A percentile compares a stretch with the other conserved stretches of the same genome.
Evolutionary conservation across 2,888 invertebrate genomes (phyloP).

Genomic region (Melipona bicolor): DNA sequence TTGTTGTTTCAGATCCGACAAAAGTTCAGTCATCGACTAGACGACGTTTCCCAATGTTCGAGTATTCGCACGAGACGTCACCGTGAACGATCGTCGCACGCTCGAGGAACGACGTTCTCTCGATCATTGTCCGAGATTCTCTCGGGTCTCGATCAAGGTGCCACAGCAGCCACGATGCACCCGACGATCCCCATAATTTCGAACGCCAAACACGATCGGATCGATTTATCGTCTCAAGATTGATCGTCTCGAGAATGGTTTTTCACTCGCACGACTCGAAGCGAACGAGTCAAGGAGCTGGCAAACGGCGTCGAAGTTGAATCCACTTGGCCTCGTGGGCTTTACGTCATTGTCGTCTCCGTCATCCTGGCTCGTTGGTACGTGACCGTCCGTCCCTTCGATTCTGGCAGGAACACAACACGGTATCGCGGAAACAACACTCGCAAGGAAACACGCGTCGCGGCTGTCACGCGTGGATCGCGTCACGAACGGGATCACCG

Average conservation of each 20-base stretch:
- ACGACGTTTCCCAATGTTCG: conserved; percentile 10
- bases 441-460: conserved; percentile 6
- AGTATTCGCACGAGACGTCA: conserved; percentile 19
- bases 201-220: not conserved
- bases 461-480: conserved; percentile 20
- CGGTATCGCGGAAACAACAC: conserved; percentile 20
- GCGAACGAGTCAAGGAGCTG: not conserved
- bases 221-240: not conserved
- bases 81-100: conserved; percentile 20
- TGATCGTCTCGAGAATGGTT: not conserved
- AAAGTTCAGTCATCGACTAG: conserved; percentile 40
- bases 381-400: conserved; percentile 44
- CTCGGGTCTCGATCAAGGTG: conserved; percentile 4
- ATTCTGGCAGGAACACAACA: conserved; percentile 40
- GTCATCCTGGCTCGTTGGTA: conserved; percentile 49
- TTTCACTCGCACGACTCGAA: not conserved
- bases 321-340: conserved; percentile 58
- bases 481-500: conserved; percentile 12
- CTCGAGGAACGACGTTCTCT: not conserved
- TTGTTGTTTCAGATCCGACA: not conserved
- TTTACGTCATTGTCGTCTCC: conserved; percentile 64
- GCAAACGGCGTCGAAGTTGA: conserved; percentile 1
- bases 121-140: conserved; percentile 33
- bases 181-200: conserved; percentile 5
- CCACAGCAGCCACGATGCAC: not conserved